Base-by-base conservation (phyloP, 1,140 invertebrate species). In the Drosophila tropicalis region DNA sequence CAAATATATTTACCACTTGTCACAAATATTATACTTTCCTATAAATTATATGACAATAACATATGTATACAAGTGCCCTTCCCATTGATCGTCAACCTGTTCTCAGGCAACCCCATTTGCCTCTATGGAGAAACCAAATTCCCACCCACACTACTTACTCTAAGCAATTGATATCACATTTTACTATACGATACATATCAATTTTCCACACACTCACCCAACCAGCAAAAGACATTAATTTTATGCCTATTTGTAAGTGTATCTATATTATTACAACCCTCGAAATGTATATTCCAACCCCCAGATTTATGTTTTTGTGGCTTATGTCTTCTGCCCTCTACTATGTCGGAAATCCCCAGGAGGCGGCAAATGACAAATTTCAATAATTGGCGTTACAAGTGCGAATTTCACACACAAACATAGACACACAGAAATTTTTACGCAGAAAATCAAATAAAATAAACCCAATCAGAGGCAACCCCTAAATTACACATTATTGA, bases 381-480 rank as follows among this genome's bases (percentile, higher is more conserved):
- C 83, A 84, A 77, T 87, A 79, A 89, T 89, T 87, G 84, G 58
- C 76, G 63, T 80, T 74, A 89, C 84, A 87, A 87, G 84, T 87
- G 84, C 73, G 57, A 79, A 73, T 73, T 79, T 76, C 36, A 79
- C 72, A 64, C 25, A 36, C 72, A 54, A 58, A 67, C 29, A 79
- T 72, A 64, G 17, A 36, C 67, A 54, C 58, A 67, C 6, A 44
- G 6, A 17, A 19, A 47, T 67, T 72, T 82, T 78, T 67, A 62
- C 29, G 19, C 36, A 61, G 12, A 40, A 77, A 79, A 41, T 51
- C 22, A 70, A 61, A 64, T 54, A 62, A 63, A 62, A 63, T 60
- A 62, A 65, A 69, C 56, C 74, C 56, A 85, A 83, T 87, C 76
- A 71, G 58, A n/a, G 19, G 44, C 36, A 67, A 65, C 39, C 36